A percentile compares a stretch with the other conserved stretches of the same genome.
Conservation (phyloP, 1,140 invertebrate genomes). For the Nymphalis io region DNA sequence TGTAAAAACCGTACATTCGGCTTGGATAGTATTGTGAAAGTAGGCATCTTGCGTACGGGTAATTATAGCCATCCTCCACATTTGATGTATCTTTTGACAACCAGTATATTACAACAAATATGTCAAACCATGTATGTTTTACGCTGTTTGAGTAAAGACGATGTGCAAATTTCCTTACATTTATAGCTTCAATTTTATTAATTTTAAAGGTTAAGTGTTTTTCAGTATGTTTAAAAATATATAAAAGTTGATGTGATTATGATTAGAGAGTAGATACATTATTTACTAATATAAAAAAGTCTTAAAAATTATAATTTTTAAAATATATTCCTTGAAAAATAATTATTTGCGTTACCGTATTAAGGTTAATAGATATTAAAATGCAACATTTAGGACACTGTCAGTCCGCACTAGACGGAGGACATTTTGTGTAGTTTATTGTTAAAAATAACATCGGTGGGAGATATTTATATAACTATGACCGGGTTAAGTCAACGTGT, state of each 20-base stretch:
- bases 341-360: background rate
- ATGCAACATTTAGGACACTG: constrained; percentile 38
- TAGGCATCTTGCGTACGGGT: constrained; percentile 24
- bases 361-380: constrained; percentile 8
- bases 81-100: constrained; percentile 15
- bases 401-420: constrained; percentile 49
- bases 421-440: constrained; percentile 59
- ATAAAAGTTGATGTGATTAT: background rate
- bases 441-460: constrained; percentile 65
- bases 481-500: constrained; percentile 70
- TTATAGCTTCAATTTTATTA: background rate
- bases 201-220: background rate
- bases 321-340: background rate
- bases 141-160: background rate
- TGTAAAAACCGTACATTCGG: constrained; percentile 30
- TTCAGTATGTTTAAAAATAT: background rate
- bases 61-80: constrained; percentile 30
- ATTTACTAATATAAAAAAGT: no score
- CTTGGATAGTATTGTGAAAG: constrained; percentile 43
- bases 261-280: no score
- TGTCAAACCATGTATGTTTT: background rate
- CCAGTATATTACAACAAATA: constrained; percentile 16
- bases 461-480: constrained; percentile 73
- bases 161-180: background rate
- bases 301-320: background rate